Conservation (phyloP, 2,797 vertebrate genomes). For the Ctenopoma kingsleyae region DNA sequence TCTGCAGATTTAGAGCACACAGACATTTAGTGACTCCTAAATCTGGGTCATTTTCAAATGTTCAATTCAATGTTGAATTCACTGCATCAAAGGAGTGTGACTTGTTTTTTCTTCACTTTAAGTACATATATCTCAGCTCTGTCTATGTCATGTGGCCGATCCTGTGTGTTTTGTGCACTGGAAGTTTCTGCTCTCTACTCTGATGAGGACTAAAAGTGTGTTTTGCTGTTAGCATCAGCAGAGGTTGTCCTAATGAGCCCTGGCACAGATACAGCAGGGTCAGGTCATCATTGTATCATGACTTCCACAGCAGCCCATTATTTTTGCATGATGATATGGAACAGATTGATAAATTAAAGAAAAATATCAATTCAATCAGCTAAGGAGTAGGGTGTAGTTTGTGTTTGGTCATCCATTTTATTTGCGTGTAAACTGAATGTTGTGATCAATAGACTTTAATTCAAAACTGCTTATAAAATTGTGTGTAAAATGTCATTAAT, state of each 20-base stretch:
- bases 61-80: slow-evolving; percentile 20
- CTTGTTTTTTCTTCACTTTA: slow-evolving; percentile 17
- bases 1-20: slow-evolving; percentile 31
- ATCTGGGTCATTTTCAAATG: slow-evolving; percentile 12
- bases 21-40: slow-evolving; percentile 26
- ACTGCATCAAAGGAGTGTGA: slow-evolving; percentile 26
- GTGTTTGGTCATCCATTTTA: slow-evolving; percentile 13
- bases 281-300: slow-evolving; percentile 38
- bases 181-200: slow-evolving; percentile 52
- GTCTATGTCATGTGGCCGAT: slow-evolving; percentile 24
- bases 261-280: slow-evolving; percentile 60
- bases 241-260: slow-evolving; percentile 62
- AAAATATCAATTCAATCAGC: slow-evolving; percentile 30
- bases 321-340: slow-evolving; percentile 48
- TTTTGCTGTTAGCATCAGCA: slow-evolving; percentile 50
- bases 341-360: slow-evolving; percentile 47
- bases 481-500: slow-evolving; percentile 2
- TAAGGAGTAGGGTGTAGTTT: slow-evolving; percentile 14
- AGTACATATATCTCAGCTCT: slow-evolving; percentile 19
- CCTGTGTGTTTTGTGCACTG: slow-evolving; percentile 47
- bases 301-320: slow-evolving; percentile 50
- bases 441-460: slow-evolving; percentile 4
- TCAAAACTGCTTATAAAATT: background rate
- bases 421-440: slow-evolving; percentile 6
- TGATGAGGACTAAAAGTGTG: slow-evolving; percentile 58